Base-by-base conservation (phyloP, 2,888 invertebrate genomes). In the Acholoe squamosa region DNA sequence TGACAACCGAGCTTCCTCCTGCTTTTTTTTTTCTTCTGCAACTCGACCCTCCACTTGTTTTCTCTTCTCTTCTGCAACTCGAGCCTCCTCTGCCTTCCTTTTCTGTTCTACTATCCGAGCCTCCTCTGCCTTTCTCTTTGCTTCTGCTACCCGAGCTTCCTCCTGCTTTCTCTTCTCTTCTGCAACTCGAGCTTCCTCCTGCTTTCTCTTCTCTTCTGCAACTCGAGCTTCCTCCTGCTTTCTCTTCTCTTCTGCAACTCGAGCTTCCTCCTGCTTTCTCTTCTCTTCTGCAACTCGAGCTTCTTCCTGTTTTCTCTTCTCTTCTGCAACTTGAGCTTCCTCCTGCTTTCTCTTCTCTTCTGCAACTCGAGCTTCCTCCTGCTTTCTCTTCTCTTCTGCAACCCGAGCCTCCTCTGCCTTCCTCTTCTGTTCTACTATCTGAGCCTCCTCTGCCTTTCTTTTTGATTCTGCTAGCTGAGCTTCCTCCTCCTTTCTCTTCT, bases 181-280 rank as follows among this genome's bases (percentile, higher is more conserved):
- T 52, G 22, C 84, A 76, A n/a, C 34, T 89, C 43, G 33, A 71
- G 22, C 31, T 0, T 71, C 91, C 76, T 51, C 88, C 51, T 52
- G 77, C 61, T 77, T 90, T 14, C 84, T 84, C 51, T 84, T 34
- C 43, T 33, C 22, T 22, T 84, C 84, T 25, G 84, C 84, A 12
- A 51, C 19, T 28, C 25, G 12, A 28, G 71, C 51, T 25, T 84
- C 51, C 33, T 34, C 84, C 33, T 80, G 31, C 71, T 90, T 51
- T 43, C 54, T 86, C 90, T 89, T 43, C 56, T 89, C 22, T 31
- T 52, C 88, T 52, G 76, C 89, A 31, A 25, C 33, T 61, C 89
- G 88, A 61, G 25, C 86, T 80, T 88, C 80, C 84, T 61, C 89
- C 84, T 61, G 80, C 88, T 56, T 77, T 77, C 77, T 61, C 28